Evolutionary conservation across 2,113 vertebrate species (phyloP).

Genomic region (Mustelus asterias): DNA sequence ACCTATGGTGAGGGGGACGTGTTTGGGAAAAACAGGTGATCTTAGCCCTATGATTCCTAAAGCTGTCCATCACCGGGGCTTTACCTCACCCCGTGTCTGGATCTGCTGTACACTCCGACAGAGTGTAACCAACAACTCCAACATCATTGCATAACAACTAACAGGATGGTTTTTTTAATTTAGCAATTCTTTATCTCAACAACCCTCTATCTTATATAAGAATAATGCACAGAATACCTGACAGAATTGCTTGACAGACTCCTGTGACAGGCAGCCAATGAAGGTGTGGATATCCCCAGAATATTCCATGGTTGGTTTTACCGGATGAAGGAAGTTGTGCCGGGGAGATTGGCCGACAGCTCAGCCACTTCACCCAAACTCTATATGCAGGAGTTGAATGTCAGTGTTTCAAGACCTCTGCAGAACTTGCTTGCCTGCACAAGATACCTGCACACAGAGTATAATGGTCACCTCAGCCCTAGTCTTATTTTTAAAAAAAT

Average conservation of each 20-base stretch:
- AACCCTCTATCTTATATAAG: background rate
- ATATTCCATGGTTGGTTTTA: background rate
- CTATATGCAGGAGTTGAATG: too few species aligned
- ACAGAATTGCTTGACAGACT: background rate
- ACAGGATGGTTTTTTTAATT: background rate
- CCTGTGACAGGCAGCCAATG: background rate
- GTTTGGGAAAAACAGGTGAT: background rate
- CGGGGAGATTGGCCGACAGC: background rate
- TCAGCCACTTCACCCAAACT: background rate
- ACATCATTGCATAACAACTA: too few species aligned
- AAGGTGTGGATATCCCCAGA: background rate
- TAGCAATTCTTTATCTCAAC: background rate
- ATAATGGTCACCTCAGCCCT: background rate
- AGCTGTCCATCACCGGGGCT: too few species aligned
- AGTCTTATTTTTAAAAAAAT: too few species aligned
- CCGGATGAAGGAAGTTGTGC: background rate
- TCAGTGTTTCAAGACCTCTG: background rate
- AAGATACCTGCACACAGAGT: background rate
- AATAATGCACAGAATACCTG: background rate
- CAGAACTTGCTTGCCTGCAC: background rate
- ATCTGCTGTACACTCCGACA: too few species aligned
- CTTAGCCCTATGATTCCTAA: too few species aligned
- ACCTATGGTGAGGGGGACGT: background rate
- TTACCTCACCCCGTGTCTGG: too few species aligned
- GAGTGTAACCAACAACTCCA: too few species aligned